Evolutionary conservation across 2,888 invertebrate species (phyloP), one percentile per base, ranked within the genome.

Genomic region (Adineta ricciae): DNA sequence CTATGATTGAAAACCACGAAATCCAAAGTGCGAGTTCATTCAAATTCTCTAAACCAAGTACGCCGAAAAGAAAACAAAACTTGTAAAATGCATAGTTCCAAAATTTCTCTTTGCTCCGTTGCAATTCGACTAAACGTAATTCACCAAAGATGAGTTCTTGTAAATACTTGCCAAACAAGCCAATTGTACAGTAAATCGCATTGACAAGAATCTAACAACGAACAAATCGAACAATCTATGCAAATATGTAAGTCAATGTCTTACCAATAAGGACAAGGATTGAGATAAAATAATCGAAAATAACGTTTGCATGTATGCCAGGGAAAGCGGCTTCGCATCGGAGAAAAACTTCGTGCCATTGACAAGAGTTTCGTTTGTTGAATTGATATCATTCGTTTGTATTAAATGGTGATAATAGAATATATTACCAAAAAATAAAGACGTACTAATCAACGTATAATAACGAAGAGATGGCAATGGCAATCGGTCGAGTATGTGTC

Each of bases 1-100:
- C 95, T 85, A 95, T 92, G 41, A 94, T 92, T 41, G 94, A 94
- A 91, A 95, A 96, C 95, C 96, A 96, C 84, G 94, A 93, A 89
- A 94, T 94, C 95, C 96, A 96, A 84, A 95, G 91, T 84, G 95
- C 92, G 83, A 94, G 93, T 90, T 95, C 95, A 89, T 95, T 95
- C 92, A 95, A 93, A 90, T 94, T 94, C 91, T 95, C 95, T 50
- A 95, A 95, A 91, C 95, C 95, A 90, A 96, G 93, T 86, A 96
- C 95, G 84, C 95, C 95, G 90, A 96, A 96, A 86, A 96, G 94
- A 91, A 96, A 95, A 89, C 96, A 95, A 91, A 96, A 95, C 91
- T 96, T 96, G 92, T 96, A 95, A 91, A 96, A 95, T 64, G 95
- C 93, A 90, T 94, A 95, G 92, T 95, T 95, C 95, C 95, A 95